A percentile compares a stretch with the other conserved stretches of the same genome.
These are phyloP conservation scores for Procapra przewalskii DNA, from an alignment of 2,113 vertebrate genomes.

Conservation along the genomic window DNA sequence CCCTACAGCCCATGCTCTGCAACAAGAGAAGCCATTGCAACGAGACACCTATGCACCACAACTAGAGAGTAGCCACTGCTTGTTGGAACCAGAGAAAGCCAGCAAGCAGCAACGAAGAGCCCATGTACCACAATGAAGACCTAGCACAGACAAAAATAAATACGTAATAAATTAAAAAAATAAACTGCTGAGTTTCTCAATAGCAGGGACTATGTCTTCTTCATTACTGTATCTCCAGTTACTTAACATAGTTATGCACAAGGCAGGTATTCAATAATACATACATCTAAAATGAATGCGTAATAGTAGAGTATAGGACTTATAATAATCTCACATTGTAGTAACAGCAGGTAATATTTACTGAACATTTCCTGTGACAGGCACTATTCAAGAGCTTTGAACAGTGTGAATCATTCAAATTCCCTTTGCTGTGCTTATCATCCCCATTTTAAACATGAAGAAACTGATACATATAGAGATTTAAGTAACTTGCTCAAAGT, in stretches of 20 bases:
- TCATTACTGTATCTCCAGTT: not conserved
- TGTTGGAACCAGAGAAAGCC: not conserved
- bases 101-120: not conserved
- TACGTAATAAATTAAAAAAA: not conserved
- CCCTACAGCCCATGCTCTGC: not conserved
- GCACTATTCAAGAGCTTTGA: not conserved
- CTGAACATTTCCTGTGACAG: not conserved
- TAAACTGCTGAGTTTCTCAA: not conserved
- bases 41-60: not conserved
- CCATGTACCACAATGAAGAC: not conserved
- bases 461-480: not conserved
- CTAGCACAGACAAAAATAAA: not conserved
- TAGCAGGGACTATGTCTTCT: not conserved
- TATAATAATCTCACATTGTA: not conserved
- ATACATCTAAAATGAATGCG: constrained; percentile 21
- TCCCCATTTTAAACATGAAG: not conserved
- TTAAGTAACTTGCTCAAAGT: not conserved
- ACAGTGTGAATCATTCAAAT: not conserved
- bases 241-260: not conserved
- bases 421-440: not conserved
- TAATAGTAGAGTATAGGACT: not conserved
- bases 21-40: not conserved
- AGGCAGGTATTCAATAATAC: not conserved
- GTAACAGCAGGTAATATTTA: not conserved
- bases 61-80: not conserved